Evolutionary conservation across 2,797 vertebrate genomes (phyloP).

Genomic region (Nyctibius grandis): DNA sequence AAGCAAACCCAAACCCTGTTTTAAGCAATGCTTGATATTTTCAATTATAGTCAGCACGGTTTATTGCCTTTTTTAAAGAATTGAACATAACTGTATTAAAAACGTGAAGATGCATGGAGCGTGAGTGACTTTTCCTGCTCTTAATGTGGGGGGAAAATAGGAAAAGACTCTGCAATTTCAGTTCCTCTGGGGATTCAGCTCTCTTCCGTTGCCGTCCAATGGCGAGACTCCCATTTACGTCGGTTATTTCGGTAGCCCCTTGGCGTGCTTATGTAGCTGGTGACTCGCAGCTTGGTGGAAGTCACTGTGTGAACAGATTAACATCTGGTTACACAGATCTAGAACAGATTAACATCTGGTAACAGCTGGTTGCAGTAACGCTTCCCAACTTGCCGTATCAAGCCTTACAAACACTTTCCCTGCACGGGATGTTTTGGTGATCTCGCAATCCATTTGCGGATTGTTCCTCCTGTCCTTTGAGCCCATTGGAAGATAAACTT

Average conservation of each 20-base stretch:
- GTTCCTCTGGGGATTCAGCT: not conserved
- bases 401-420: not conserved
- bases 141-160: not conserved
- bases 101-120: accelerated
- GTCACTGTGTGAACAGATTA: not conserved
- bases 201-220: not conserved
- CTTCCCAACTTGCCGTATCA: not conserved
- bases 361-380: not conserved
- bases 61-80: not conserved
- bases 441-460: not conserved
- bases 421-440: not conserved
- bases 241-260: accelerated
- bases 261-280: too few species aligned
- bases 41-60: not conserved
- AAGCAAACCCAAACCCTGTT: not conserved
- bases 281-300: not conserved
- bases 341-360: not conserved
- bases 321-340: too few species aligned
- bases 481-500: constrained; percentile 59
- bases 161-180: not conserved
- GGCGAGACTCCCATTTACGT: not conserved
- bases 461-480: constrained; percentile 24
- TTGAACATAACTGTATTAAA: not conserved
- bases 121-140: not conserved
- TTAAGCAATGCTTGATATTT: not conserved